Conservation (phyloP, 2,888 invertebrate genomes). For the Drosophila quinaria region DNA sequence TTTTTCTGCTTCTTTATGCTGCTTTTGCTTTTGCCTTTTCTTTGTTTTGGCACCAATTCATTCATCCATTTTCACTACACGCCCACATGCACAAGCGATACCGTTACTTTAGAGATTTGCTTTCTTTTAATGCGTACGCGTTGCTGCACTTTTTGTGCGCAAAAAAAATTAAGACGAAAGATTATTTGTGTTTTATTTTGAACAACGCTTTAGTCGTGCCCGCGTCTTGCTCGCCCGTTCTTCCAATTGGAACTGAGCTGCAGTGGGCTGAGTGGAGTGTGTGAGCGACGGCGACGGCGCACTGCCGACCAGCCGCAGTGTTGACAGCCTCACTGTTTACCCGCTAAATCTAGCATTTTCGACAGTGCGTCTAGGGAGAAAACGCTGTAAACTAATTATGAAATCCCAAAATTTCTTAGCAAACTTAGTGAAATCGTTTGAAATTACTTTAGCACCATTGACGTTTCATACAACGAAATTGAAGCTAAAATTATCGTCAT, state of each 20-base stretch:
- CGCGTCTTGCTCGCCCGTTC: slow-evolving; percentile 70
- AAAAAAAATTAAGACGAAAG: slow-evolving; percentile 53
- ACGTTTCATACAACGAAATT: neutral
- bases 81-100: slow-evolving; percentile 32
- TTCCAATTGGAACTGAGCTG: slow-evolving; percentile 69
- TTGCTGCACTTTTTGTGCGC: slow-evolving; percentile 39
- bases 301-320: slow-evolving; percentile 44
- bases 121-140: slow-evolving; percentile 51
- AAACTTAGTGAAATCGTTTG: neutral
- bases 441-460: neutral
- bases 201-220: slow-evolving; percentile 47
- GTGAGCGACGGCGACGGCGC: slow-evolving; percentile 65
- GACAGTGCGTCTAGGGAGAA: neutral
- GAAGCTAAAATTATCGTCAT: neutral
- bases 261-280: slow-evolving; percentile 39
- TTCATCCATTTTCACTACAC: slow-evolving; percentile 45
- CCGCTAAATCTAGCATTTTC: slow-evolving; percentile 21
- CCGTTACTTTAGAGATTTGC: slow-evolving; percentile 40
- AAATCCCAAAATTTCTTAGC: neutral
- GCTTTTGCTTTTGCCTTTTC: slow-evolving; percentile 33
- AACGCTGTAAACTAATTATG: too few relatives aligned
- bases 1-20: slow-evolving; percentile 34
- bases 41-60: slow-evolving; percentile 53
- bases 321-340: slow-evolving; percentile 27
- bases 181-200: slow-evolving; percentile 50